A percentile compares a stretch with the other conserved stretches of the same genome.
Conservation (phyloP, 2,888 invertebrate species). For the Amitus sp. region DNA sequence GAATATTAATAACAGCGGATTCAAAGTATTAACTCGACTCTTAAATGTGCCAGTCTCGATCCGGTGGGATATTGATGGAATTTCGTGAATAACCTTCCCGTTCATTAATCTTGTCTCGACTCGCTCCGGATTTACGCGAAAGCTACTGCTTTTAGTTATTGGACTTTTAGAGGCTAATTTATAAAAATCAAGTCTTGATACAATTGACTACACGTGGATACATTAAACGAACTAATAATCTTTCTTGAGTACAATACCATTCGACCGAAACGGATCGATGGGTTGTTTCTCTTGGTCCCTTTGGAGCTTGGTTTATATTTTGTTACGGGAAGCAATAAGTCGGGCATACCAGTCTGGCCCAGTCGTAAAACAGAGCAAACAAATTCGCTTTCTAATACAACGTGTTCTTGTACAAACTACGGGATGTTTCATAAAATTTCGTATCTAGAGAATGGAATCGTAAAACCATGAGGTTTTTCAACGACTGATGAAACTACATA, state of each 20-base stretch:
- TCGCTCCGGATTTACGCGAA: background rate
- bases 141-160: too few relatives aligned
- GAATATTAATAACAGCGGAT: constrained; percentile 8
- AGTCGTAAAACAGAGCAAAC: constrained; percentile 64
- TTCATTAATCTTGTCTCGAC: background rate
- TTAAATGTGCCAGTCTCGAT: background rate
- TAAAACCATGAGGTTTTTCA: constrained; percentile 10
- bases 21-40: constrained; percentile 1
- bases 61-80: constrained; percentile 1
- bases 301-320: constrained; percentile 7
- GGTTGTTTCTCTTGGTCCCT: too few relatives aligned
- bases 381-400: constrained; percentile 56
- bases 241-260: too few relatives aligned
- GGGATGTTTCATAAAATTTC: constrained; percentile 38
- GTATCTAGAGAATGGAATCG: constrained; percentile 17
- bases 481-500: too few relatives aligned
- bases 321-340: constrained; percentile 61
- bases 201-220: too few relatives aligned
- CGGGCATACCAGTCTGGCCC: constrained; percentile 57
- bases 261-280: too few relatives aligned
- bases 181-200: too few relatives aligned
- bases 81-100: background rate
- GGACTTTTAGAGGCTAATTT: too few relatives aligned
- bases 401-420: constrained; percentile 32
- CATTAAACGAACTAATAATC: too few relatives aligned